Conservation (phyloP, 2,113 vertebrate genomes). For the Reinhardtius hippoglossoides region DNA sequence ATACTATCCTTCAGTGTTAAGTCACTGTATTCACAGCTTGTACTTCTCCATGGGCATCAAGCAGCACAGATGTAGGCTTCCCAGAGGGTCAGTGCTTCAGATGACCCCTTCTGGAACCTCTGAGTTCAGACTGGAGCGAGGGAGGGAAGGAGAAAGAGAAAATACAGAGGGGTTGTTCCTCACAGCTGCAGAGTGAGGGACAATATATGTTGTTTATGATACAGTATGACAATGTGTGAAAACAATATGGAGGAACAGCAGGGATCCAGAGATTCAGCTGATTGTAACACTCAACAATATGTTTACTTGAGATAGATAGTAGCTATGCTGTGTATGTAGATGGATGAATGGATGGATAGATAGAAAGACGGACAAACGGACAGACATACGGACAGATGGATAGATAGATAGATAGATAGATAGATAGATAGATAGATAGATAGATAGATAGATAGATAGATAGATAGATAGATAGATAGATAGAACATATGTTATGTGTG, state of each 20-base stretch:
- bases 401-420: neutral
- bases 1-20: slow-evolving; percentile 81
- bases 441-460: too few species aligned
- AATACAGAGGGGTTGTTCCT: slow-evolving; percentile 35
- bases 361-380: neutral
- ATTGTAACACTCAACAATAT: neutral
- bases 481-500: too few species aligned
- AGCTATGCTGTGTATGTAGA: too few species aligned
- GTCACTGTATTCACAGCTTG: slow-evolving; percentile 84
- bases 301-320: too few species aligned
- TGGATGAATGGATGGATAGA: neutral
- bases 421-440: too few species aligned
- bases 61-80: slow-evolving; percentile 79
- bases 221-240: neutral
- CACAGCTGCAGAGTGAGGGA: neutral
- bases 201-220: slow-evolving; percentile 1
- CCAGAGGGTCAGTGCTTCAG: slow-evolving; percentile 60
- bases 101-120: slow-evolving; percentile 60
- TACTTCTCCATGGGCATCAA: slow-evolving; percentile 78
- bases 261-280: neutral
- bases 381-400: neutral
- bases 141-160: slow-evolving; percentile 10
- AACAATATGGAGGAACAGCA: neutral
- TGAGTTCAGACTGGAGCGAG: slow-evolving; percentile 27
- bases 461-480: too few species aligned